These are phyloP conservation scores for Thinocorus orbignyianus DNA, from an alignment of 2,113 vertebrate genomes.

Conservation along the genomic window DNA sequence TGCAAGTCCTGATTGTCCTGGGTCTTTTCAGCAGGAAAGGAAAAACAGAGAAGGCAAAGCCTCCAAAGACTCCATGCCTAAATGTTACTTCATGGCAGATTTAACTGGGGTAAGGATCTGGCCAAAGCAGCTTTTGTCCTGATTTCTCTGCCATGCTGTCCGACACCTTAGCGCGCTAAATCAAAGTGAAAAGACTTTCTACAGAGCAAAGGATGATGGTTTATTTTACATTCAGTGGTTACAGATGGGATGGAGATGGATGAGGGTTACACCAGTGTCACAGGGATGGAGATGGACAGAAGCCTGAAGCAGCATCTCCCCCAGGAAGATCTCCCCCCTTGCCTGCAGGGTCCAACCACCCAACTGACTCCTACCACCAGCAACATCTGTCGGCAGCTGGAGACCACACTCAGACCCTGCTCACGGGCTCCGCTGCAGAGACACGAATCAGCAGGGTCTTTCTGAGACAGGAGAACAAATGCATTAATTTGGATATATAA, in stretches of 20 bases:
- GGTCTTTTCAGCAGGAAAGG: background rate
- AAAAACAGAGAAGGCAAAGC: background rate
- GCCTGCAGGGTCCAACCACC: background rate
- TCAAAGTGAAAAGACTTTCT: background rate
- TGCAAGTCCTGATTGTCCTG: background rate
- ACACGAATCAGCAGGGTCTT: background rate
- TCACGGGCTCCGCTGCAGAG: background rate
- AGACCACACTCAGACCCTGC: background rate
- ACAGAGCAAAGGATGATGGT: fast-evolving
- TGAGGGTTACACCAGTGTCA: too few relatives aligned
- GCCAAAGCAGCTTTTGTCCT: background rate
- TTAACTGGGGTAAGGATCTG: background rate
- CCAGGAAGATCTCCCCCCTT: background rate
- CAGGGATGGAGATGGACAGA: background rate
- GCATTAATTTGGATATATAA: slow-evolving; percentile 37
- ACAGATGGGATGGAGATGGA: fast-evolving
- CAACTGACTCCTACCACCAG: background rate
- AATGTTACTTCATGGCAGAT: background rate
- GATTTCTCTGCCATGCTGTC: background rate
- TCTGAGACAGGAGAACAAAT: background rate
- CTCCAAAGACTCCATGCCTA: background rate
- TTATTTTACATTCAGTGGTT: fast-evolving
- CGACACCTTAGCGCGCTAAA: background rate
- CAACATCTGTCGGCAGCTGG: background rate
- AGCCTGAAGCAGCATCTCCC: background rate